These are phyloP conservation scores for Brachyhypopomus gauderio DNA, from an alignment of 2,113 vertebrate genomes.

Conservation along the genomic window DNA sequence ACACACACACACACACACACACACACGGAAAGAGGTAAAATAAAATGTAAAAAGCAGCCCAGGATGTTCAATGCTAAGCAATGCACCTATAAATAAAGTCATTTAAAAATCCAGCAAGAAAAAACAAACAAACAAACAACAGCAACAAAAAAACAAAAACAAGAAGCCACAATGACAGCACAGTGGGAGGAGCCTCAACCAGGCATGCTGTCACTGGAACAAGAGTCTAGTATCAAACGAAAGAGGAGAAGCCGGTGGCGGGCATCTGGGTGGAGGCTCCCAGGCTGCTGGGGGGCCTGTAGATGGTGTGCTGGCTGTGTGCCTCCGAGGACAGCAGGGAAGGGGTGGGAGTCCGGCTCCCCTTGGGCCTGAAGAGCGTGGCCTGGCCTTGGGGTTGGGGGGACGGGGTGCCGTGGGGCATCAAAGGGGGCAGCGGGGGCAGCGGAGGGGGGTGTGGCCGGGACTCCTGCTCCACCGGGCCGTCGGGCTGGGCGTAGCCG, in stretches of 20 bases:
- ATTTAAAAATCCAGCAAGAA: conserved; percentile 40
- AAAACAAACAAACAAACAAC: conserved; percentile 10
- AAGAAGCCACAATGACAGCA: conserved; percentile 64
- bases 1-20: conserved; percentile 43
- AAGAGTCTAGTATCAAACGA: conserved; percentile 85
- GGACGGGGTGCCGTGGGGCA: conserved; percentile 58
- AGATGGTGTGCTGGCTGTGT: conserved; percentile 85
- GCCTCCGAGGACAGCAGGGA: conserved; percentile 86
- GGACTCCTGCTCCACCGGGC: conserved; percentile 82
- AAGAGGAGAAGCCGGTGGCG: conserved; percentile 94
- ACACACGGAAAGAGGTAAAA: conserved; percentile 62
- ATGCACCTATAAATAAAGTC: conserved; percentile 59
- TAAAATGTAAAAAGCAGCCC: conserved; percentile 61
- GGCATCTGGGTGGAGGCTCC: conserved; percentile 86
- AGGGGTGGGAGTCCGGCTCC: conserved; percentile 96
- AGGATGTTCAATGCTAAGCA: conserved; percentile 62
- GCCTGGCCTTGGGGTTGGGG: conserved; percentile 80
- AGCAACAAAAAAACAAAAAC: conserved; percentile 57
- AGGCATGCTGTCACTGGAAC: conserved; percentile 62
- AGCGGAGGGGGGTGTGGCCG: conserved; percentile 72
- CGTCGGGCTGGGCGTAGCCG: conserved; percentile 90
- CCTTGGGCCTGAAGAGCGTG: conserved; percentile 91
- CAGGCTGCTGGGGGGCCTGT: conserved; percentile 93
- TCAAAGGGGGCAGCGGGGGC: conserved; percentile 74
- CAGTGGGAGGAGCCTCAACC: conserved; percentile 57